Evolutionary conservation across 2,113 vertebrate species (phyloP).

Genomic region (Chiloscyllium plagiosum): DNA sequence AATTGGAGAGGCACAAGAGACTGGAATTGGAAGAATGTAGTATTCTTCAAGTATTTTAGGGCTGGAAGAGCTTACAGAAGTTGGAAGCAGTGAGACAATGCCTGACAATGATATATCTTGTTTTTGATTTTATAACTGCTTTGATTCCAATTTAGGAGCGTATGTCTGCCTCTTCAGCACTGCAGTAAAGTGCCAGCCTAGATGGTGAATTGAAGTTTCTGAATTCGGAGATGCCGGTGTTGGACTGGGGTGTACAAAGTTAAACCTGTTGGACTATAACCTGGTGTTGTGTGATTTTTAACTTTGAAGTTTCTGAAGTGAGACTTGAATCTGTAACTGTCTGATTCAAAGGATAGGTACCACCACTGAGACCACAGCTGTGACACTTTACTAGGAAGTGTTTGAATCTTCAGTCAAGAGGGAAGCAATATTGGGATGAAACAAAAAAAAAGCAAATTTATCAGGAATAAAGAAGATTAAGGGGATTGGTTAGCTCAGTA

Average conservation of each 20-base stretch:
- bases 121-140: neutral
- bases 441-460: neutral
- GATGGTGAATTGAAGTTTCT: neutral
- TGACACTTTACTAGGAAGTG: neutral
- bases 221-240: too few species aligned
- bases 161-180: neutral
- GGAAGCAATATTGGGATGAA: neutral
- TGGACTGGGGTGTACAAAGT: too few species aligned
- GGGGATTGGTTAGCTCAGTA: too few species aligned
- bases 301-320: neutral
- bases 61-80: neutral
- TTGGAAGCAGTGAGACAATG: neutral
- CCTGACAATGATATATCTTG: neutral
- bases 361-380: neutral
- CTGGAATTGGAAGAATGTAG: too few species aligned
- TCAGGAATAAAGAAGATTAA: too few species aligned
- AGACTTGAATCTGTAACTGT: neutral
- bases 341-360: neutral
- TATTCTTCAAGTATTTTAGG: neutral
- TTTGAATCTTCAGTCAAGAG: neutral
- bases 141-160: neutral
- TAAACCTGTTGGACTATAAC: too few species aligned
- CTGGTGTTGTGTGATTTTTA: too few species aligned
- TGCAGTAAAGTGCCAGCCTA: neutral
- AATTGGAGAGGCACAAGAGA: neutral